These are phyloP conservation scores for Spinibarbus caldwelli DNA, from an alignment of 2,797 vertebrate species.

Conservation along the genomic window DNA sequence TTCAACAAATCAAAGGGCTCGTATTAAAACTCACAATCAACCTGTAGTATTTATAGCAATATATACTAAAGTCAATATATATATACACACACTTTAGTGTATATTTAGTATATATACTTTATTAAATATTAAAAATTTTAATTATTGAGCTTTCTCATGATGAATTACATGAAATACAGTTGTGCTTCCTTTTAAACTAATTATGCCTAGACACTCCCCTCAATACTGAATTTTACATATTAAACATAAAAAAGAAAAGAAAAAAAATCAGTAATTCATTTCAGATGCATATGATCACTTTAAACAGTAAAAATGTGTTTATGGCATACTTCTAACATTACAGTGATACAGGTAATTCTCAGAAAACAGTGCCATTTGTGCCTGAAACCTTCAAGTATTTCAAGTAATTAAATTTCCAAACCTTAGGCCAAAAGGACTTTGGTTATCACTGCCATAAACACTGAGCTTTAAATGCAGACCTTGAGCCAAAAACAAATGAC, in stretches of 20 bases:
- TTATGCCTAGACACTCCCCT: neutral
- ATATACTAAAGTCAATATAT: no score
- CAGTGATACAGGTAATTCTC: neutral
- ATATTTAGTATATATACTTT: no score
- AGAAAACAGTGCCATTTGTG: neutral
- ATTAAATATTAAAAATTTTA: no score
- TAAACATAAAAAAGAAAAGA: no score
- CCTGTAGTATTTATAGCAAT: neutral
- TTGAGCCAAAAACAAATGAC: no score
- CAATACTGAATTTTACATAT: no score
- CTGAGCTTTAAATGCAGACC: no score
- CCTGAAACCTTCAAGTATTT: neutral
- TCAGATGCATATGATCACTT: neutral
- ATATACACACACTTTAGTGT: no score
- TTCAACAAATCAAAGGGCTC: slow-evolving; percentile 83
- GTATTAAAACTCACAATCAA: slow-evolving; percentile 27
- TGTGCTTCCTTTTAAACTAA: neutral
- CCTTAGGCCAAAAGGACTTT: neutral
- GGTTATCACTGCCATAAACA: neutral
- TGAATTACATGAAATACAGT: neutral
- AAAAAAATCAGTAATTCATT: neutral
- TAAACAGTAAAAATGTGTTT: neutral
- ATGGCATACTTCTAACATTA: neutral
- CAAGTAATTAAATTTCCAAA: neutral
- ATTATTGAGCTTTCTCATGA: neutral